Base-by-base conservation (phyloP, 2,113 vertebrate species). In the Mus pahari region DNA sequence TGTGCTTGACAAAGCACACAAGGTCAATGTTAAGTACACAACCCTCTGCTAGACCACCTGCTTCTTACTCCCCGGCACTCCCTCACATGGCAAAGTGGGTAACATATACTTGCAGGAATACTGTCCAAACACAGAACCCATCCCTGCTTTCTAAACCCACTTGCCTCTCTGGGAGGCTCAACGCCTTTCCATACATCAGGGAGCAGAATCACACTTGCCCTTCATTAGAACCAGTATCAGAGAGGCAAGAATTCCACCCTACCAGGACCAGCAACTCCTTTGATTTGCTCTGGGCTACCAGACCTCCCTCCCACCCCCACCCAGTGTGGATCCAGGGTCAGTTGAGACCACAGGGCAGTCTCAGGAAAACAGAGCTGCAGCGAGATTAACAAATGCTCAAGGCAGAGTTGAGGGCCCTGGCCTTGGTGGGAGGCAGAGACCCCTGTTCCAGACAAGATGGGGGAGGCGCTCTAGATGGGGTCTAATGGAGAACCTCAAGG, bases 1-100 rank as follows among this genome's bases (percentile, higher is more conserved):
- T 0, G 19, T 0, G 39, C 73, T 36, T n/a, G 24, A 22, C 10
- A 10, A 2, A 42, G 50, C 33, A 33, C 64, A 28, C 64, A 2
- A 3, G 20, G 28, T 39, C 22, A 11, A 2, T 3, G 4, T 1
- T 4, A 0, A 42, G 31, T 3, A 26, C 17, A 20, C 62, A 12
- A 11, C 26, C 50, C 9, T 20, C 92, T 53, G n/a, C 86, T 33
- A 36, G 84, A 60, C 13, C 24, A 5, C 50, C 26, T 16, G 4
- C 31, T 45, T 31, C 82, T 45, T 42, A 10, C 4, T 31, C 82
- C 14, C 24, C 11, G 60, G 31, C 39, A 33, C 82, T 86, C 17
- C 58, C 42, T 66, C 62, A 33, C 14, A 3, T 3, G 10, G 60
- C 39, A 66, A 45, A 66, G 82, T 12, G 1, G 60, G 39, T 33